Base-by-base conservation (phyloP, 2,113 vertebrate genomes). In the Okapia johnstoni region DNA sequence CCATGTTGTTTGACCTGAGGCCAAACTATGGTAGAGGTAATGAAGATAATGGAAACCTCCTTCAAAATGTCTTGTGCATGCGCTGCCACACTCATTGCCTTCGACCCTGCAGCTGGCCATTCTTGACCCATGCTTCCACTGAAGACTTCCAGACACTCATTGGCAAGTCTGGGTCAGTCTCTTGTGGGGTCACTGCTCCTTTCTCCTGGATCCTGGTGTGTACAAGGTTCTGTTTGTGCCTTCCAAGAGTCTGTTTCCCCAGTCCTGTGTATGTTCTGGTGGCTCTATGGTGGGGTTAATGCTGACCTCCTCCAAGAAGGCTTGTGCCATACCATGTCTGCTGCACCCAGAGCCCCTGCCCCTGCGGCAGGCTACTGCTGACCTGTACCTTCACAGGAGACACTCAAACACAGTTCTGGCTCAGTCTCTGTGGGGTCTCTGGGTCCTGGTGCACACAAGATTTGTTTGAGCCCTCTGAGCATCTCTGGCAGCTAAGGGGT, bases 51-150 rank as follows among this genome's bases (percentile, higher is more conserved):
- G 63, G 17, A 0, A 2, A 36, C 8, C 17, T 66, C n/a, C 63
- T 66, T 21, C 63, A 36, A 36, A 66, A 36, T 4, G n/a, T 66
- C 63, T 33, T 36, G 63, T 36, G 63, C 2, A 11, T 36, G 63
- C 17, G 36, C 17, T 66, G 63, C 2, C 1, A 0, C 33, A 36
- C 63, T 66, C 33, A 36, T 36, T 66, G 17, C n/a, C 63, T 2
- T 4, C 1, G 4, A 66, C 63, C n/a, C 8, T 11, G 63, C 17
- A 66, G 17, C n/a, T 21, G 63, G 63, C 33, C 63, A 66, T 33
- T 21, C 63, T 66, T 0, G 33, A 66, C 17, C 4, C 63, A 66
- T 2, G 9, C 63, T 33, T 66, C 63, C 0, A 1, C 63, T 70
- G n/a, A 33, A 70, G 63, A 11, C 63, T 36, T 17, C 63, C 36